Evolutionary conservation across 1,140 invertebrate species (phyloP).

Genomic region (Camponotus vicinus): DNA sequence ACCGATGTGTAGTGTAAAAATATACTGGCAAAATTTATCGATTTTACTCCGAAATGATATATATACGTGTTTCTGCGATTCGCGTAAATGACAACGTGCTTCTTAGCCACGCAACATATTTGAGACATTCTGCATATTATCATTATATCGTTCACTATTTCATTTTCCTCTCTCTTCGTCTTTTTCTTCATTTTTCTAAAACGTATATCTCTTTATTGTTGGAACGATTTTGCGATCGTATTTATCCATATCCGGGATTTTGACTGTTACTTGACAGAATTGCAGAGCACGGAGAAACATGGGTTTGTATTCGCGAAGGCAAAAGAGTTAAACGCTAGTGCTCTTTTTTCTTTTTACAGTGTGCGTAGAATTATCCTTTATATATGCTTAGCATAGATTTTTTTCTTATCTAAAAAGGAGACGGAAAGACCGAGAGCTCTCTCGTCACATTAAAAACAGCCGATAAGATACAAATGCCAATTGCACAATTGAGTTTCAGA

Average conservation of each 20-base stretch:
- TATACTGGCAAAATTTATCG: too few species aligned
- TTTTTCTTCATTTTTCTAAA: constrained; percentile 31
- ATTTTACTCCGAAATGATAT: neutral
- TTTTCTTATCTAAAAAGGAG: neutral
- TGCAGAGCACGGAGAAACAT: constrained; percentile 23
- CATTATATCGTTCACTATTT: constrained; percentile 36
- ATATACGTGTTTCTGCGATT: constrained; percentile 24
- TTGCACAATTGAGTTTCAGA: constrained; percentile 37
- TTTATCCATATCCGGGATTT: neutral
- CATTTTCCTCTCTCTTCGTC: constrained; percentile 35
- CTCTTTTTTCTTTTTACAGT: constrained; percentile 4
- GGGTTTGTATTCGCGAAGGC: constrained; percentile 47
- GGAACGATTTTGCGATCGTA: constrained; percentile 17
- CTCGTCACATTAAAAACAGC: constrained; percentile 30
- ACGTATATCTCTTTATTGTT: neutral
- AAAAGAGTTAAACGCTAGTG: constrained; percentile 29
- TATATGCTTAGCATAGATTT: constrained; percentile 37
- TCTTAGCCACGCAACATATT: neutral
- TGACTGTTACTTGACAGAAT: constrained; percentile 13
- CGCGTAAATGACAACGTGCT: constrained; percentile 10
- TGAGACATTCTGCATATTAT: constrained; percentile 63
- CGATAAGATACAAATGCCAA: constrained; percentile 4
- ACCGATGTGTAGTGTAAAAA: too few species aligned
- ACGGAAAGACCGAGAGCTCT: constrained; percentile 1
- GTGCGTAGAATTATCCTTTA: constrained; percentile 43